Evolutionary conservation across 35 echinoderm and acorn worm species (phyloP).

Genomic region (Amphiura filiformis): DNA sequence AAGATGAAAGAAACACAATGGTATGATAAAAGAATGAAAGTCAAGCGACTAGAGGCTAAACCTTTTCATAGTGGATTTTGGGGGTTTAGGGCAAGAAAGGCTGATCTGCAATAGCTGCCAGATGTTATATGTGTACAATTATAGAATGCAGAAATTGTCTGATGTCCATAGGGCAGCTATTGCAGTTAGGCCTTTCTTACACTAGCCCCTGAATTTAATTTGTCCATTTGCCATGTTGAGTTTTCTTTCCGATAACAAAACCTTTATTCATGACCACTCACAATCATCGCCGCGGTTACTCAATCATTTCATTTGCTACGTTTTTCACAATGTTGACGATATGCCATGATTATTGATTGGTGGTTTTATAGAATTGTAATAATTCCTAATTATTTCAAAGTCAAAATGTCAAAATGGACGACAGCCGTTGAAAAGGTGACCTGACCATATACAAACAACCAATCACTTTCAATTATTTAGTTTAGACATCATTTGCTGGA

Average conservation of each 20-base stretch:
- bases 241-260: neutral
- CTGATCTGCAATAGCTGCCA: too few species aligned
- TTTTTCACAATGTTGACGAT: neutral
- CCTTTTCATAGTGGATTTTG: neutral
- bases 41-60: neutral
- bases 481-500: too few species aligned
- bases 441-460: too few species aligned
- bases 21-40: neutral
- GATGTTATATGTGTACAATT: too few species aligned
- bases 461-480: too few species aligned
- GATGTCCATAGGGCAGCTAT: too few species aligned
- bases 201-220: too few species aligned
- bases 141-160: too few species aligned
- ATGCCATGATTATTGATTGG: neutral
- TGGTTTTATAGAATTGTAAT: neutral
- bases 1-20: neutral
- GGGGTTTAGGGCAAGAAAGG: too few species aligned
- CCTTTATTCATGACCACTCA: neutral
- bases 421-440: neutral
- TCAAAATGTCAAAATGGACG: neutral
- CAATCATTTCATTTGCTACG: neutral
- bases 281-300: neutral
- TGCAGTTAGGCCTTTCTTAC: too few species aligned
- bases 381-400: neutral
- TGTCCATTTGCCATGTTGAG: neutral